Percentiles rank a stretch among this genome's conserved stretches.
phyloP scores from a whole-genome alignment of 2,113 vertebrate genomes.

The Ondatra zibethicus region DNA sequence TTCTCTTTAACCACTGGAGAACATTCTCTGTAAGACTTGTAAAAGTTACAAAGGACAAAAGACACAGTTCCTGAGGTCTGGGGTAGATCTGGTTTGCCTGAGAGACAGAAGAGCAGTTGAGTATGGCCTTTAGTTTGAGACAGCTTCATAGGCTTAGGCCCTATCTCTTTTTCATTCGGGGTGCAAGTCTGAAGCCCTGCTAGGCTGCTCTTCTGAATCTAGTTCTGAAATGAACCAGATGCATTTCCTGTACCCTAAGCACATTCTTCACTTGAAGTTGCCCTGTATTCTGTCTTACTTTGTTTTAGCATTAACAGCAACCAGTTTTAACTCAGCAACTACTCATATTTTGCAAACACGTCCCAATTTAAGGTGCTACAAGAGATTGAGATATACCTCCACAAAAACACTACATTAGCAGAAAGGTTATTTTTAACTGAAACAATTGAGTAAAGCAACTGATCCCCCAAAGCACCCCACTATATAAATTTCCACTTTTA shows the following conservation, averaged over 20 bases:
- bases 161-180: neutral
- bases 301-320: neutral
- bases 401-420: neutral
- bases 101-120: neutral
- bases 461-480: neutral
- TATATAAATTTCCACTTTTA: neutral
- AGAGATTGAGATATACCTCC: neutral
- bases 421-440: neutral
- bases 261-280: neutral
- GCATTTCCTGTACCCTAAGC: neutral
- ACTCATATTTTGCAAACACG: neutral
- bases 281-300: neutral
- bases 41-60: constrained; percentile 13
- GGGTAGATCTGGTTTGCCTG: neutral
- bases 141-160: neutral
- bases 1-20: constrained; percentile 6
- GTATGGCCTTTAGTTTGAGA: neutral
- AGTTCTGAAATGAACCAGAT: neutral
- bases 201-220: neutral
- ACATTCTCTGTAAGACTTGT: constrained; percentile 21
- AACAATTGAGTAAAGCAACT: neutral
- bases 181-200: neutral
- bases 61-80: neutral
- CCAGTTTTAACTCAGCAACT: neutral
- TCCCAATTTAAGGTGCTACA: neutral